A percentile compares a stretch with the other conserved stretches of the same genome.
These are phyloP conservation scores for Unio delphinus DNA, from an alignment of 2,888 invertebrate species.

Conservation along the genomic window DNA sequence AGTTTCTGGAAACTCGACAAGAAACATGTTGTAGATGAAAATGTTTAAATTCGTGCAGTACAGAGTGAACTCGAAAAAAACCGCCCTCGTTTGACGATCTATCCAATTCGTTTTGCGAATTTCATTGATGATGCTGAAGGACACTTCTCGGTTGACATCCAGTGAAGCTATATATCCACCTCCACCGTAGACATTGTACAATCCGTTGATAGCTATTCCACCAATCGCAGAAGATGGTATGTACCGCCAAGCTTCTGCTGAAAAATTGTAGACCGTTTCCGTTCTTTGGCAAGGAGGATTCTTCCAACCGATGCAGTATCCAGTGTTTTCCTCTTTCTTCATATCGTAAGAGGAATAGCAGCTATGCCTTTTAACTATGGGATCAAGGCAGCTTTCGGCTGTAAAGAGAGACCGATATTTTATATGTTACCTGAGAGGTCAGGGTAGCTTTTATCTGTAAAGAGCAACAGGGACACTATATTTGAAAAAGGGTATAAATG, in stretches of 20 bases:
- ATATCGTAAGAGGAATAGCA: constrained; percentile 36
- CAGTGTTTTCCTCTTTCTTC: constrained; percentile 26
- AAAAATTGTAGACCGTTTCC: constrained; percentile 29
- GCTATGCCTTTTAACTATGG: too few relatives aligned
- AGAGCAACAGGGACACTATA: too few relatives aligned
- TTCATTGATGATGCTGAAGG: constrained; percentile 40
- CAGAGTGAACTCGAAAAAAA: constrained; percentile 58
- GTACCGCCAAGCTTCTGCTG: constrained; percentile 49
- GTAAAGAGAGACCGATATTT: too few relatives aligned
- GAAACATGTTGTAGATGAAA: constrained; percentile 53
- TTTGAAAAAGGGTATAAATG: too few relatives aligned
- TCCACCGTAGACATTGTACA: constrained; percentile 46
- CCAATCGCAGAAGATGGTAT: constrained; percentile 43
- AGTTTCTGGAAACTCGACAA: constrained; percentile 59
- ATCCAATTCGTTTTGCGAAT: constrained; percentile 48
- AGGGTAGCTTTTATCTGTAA: too few relatives aligned
- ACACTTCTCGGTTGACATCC: constrained; percentile 46
- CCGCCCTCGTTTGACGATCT: constrained; percentile 53
- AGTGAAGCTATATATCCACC: constrained; percentile 59
- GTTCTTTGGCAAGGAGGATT: constrained; percentile 25
- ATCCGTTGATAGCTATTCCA: constrained; percentile 49
- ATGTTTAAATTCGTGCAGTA: constrained; percentile 59
- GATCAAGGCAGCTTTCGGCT: too few relatives aligned
- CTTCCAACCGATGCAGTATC: constrained; percentile 47
- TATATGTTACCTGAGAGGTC: too few relatives aligned